Percentiles rank a stretch among this genome's conserved stretches.
These are phyloP conservation scores for Sclerurus mexicanus DNA, from an alignment of 2,113 vertebrate species.

Conservation along the genomic window DNA sequence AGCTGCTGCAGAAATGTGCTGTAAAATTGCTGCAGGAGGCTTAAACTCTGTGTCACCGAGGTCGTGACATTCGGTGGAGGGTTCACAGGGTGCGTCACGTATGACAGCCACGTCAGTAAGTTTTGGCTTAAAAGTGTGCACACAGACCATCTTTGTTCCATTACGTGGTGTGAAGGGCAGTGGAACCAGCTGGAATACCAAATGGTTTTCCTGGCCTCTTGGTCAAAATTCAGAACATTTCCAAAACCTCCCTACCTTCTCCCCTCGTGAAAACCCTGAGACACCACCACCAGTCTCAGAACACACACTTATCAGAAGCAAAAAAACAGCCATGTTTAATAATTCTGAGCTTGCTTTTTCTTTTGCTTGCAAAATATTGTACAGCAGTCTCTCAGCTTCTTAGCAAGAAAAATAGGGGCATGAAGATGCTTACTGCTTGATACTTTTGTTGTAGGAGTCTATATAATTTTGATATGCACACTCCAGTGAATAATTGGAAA, in stretches of 20 bases:
- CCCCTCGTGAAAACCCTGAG: neutral
- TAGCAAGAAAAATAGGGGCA: neutral
- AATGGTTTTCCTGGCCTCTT: neutral
- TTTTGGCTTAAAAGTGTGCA: neutral
- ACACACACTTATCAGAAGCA: neutral
- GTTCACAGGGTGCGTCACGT: neutral
- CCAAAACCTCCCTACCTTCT: neutral
- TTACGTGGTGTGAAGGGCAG: rapidly evolving
- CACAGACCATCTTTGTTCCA: neutral
- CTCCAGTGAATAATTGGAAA: neutral
- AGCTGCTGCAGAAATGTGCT: neutral
- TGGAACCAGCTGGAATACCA: neutral
- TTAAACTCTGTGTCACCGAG: neutral
- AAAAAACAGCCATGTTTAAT: neutral
- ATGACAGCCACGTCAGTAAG: neutral
- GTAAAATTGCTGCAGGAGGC: neutral
- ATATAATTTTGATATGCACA: neutral
- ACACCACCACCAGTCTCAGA: rapidly evolving
- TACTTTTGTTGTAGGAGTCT: neutral
- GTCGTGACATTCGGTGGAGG: neutral
- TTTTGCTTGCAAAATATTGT: neutral
- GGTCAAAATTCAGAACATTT: neutral
- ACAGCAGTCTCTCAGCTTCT: neutral
- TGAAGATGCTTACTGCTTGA: neutral
- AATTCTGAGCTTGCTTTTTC: neutral